Evolutionary conservation across 2,888 invertebrate genomes (phyloP), one percentile per base, ranked within the genome.

Genomic region (Sisyra nigra): DNA sequence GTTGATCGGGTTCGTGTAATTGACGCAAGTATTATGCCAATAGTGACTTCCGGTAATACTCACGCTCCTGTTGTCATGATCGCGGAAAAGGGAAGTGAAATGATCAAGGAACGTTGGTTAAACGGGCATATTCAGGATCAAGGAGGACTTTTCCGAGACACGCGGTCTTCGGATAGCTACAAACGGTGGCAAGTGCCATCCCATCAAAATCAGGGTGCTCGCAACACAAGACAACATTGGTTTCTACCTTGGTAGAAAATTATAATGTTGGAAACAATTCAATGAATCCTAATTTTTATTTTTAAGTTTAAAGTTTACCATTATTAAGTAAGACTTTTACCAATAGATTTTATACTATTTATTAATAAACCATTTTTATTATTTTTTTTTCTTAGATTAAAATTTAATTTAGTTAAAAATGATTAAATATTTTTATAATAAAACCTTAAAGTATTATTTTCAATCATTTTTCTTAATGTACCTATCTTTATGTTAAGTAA

Each of bases 21-120:
- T 2, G 80, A 81, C 57, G 74, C 78, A 2, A 77, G 77, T 50
- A 65, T 80, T 41, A 76, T 81, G 74, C 81, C 80, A 2, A 55
- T 65, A 1, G 75, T 75, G 2, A 60, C 71, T 7, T 74, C 76
- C 0, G 77, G 76, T 24, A 77, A 79, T 59, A 78, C 78, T 37
- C 76, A 78, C 58, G 79, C 78, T n/a, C 76, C 79, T 3, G 61
- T 68, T 46, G 68, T 79, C 49, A 79, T 79, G 79, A 69, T 79
- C 38, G 79, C 66, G 0, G 79, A 80, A 54, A 72, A 76, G 42
- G 76, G 70, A 2, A 67, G 74, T 0, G 77, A 78, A 59, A 65
- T 78, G 61, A 73, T 80, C 54, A 76, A 76, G 59, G 63, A 66
- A 38, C 65, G 72, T 44, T 76, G 75, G 75, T 57, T 72, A 9